Evolutionary conservation across 2,797 vertebrate genomes (phyloP).

Genomic region (Darevskia mixta): DNA sequence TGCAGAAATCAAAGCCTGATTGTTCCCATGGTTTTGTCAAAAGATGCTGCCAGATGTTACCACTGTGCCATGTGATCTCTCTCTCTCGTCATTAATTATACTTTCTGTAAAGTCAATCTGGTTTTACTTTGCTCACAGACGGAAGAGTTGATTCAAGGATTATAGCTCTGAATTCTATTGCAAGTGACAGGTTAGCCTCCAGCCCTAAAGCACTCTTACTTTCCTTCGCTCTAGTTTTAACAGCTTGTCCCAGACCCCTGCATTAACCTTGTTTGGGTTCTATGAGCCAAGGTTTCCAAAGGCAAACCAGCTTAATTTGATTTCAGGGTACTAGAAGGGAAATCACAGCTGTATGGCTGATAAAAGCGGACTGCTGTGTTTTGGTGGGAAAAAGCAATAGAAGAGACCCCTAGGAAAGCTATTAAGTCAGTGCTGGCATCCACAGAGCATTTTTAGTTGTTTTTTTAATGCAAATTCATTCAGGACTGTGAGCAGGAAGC

Average conservation of each 20-base stretch:
- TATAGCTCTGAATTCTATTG: neutral
- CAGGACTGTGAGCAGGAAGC: neutral
- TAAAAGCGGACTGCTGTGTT: neutral
- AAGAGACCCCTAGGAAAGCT: conserved; percentile 26
- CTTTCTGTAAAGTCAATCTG: neutral
- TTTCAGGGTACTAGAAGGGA: conserved; percentile 15
- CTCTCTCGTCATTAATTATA: conserved; percentile 1
- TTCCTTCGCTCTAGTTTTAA: neutral
- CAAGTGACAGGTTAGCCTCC: neutral
- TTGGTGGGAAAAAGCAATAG: neutral
- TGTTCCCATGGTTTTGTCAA: neutral
- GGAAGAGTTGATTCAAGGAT: conserved; percentile 14
- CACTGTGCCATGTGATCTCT: neutral
- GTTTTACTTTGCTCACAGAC: neutral
- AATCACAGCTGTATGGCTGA: neutral
- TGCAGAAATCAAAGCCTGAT: neutral
- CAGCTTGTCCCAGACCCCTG: neutral
- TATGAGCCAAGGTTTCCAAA: neutral
- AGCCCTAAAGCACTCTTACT: neutral
- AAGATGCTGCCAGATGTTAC: conserved; percentile 14
- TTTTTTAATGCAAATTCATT: conserved; percentile 14
- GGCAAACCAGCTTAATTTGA: neutral
- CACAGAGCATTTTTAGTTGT: neutral
- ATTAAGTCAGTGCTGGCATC: neutral
- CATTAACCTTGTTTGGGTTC: neutral